Conservation (phyloP, 2,113 vertebrate species). For the Xenus cinereus region DNA sequence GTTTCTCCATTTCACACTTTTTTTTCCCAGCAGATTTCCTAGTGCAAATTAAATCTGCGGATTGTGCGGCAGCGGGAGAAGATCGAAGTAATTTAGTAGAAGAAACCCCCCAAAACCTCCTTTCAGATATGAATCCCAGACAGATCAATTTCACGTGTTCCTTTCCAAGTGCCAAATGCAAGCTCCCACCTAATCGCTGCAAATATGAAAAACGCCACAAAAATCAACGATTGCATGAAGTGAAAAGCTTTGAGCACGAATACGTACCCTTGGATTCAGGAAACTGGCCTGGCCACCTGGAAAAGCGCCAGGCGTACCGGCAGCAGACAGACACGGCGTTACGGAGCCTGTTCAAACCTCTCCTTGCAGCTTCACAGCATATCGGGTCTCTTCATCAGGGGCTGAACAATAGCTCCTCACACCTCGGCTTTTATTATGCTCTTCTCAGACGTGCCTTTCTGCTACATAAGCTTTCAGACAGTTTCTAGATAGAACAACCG, state of each 20-base stretch:
- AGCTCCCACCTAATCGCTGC: background rate
- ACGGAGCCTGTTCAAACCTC: background rate
- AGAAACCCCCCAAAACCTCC: background rate
- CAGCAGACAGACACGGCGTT: background rate
- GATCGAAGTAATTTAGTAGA: background rate
- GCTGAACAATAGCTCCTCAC: background rate
- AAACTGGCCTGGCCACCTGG: fast-evolving
- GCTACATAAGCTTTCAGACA: background rate
- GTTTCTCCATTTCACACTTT: background rate
- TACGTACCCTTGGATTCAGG: background rate
- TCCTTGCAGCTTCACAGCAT: fast-evolving
- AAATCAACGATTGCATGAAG: background rate
- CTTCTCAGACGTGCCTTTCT: background rate
- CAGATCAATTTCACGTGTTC: background rate
- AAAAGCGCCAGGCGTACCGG: background rate
- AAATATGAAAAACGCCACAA: background rate
- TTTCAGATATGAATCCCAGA: background rate
- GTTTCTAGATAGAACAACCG: background rate
- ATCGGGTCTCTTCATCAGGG: background rate
- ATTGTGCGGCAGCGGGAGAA: background rate
- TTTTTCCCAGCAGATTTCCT: background rate
- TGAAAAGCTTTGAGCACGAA: background rate
- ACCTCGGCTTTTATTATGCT: background rate
- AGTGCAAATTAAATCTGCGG: background rate
- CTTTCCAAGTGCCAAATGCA: background rate